Evolutionary conservation across 2,797 vertebrate genomes (phyloP).

Genomic region (Catamblyrhynchus diadema): DNA sequence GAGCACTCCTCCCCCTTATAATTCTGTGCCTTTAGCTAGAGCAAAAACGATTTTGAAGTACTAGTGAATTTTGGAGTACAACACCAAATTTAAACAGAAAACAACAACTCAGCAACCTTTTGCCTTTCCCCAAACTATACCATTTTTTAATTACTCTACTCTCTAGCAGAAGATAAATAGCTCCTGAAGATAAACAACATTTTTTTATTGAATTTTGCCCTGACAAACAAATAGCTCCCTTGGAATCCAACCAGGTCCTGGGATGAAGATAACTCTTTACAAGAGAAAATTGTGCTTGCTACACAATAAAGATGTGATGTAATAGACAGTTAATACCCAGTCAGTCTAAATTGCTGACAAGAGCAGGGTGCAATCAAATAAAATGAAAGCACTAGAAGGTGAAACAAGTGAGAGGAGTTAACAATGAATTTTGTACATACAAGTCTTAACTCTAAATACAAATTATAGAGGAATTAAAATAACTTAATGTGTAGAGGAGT

Average conservation of each 20-base stretch:
- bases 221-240: neutral
- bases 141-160: neutral
- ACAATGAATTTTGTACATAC: neutral
- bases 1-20: neutral
- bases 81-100: neutral
- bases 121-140: neutral
- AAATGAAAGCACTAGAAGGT: neutral
- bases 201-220: neutral
- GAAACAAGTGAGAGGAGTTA: neutral
- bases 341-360: neutral
- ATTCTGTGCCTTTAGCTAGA: neutral
- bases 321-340: neutral
- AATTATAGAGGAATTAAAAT: neutral
- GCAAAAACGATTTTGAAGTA: neutral
- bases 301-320: neutral
- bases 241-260: neutral
- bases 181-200: neutral
- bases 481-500: neutral
- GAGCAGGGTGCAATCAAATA: neutral
- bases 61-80: neutral
- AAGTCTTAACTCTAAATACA: neutral
- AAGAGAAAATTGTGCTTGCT: neutral
- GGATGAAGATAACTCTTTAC: neutral
- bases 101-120: neutral
- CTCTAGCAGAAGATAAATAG: neutral